A percentile compares a stretch with the other conserved stretches of the same genome.
Evolutionary conservation across 2,113 vertebrate genomes (phyloP).

Genomic region (Isichthys henryi): DNA sequence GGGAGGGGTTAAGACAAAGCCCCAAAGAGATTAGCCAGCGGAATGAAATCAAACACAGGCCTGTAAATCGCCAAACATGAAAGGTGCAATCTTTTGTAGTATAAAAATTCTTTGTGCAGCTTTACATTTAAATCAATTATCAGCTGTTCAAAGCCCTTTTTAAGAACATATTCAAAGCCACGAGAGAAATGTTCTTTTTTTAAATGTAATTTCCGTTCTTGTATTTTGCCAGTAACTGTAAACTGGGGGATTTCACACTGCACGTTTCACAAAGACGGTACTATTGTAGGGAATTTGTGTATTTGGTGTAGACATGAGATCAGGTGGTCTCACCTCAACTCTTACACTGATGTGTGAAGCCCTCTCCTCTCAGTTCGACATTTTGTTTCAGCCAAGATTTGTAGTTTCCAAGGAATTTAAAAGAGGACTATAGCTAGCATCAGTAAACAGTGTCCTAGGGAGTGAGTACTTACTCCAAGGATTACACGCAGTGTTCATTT

Average conservation of each 20-base stretch:
- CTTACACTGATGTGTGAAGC: neutral
- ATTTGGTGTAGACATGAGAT: neutral
- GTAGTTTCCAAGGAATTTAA: neutral
- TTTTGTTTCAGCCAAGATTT: neutral
- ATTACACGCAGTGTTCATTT: neutral
- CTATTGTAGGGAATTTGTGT: neutral
- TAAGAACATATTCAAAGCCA: neutral
- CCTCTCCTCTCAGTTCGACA: neutral
- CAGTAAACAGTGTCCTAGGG: neutral
- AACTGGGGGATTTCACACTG: neutral
- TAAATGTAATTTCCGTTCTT: neutral
- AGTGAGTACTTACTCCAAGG: neutral
- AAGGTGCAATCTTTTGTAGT: neutral
- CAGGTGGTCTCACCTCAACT: neutral
- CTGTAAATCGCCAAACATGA: neutral
- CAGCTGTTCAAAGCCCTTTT: neutral
- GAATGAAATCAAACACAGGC: conserved; percentile 6
- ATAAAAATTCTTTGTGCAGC: neutral
- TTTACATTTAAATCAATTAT: conserved; percentile 9
- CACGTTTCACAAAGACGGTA: neutral
- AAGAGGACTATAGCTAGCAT: neutral
- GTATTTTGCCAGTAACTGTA: neutral
- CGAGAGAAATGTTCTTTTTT: neutral
- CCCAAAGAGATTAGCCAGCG: conserved; percentile 5
- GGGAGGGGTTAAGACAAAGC: conserved; percentile 7